Evolutionary conservation across 1,140 invertebrate genomes (phyloP).

Genomic region (Periplaneta americana): DNA sequence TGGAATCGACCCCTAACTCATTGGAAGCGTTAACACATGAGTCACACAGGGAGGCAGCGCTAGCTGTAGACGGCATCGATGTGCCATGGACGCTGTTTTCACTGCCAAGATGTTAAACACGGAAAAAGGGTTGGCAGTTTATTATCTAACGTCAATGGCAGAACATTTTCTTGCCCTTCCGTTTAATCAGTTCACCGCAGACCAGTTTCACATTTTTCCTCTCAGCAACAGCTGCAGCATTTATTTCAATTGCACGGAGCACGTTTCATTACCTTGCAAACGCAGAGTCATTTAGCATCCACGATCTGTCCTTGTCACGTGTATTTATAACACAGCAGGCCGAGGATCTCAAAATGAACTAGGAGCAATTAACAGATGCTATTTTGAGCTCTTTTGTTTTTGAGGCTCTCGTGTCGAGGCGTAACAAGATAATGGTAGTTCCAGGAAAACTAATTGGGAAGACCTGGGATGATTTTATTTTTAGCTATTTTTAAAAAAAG

Average conservation of each 20-base stretch:
- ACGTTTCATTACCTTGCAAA: too few relatives aligned
- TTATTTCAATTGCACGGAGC: background rate
- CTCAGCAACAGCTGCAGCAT: too few relatives aligned
- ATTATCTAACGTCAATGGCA: too few relatives aligned
- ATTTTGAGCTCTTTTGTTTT: background rate
- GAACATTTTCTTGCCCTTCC: background rate
- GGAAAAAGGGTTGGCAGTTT: background rate
- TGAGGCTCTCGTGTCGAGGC: background rate
- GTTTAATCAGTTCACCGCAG: background rate
- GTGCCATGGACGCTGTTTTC: too few relatives aligned
- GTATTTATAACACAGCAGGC: background rate
- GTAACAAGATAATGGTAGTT: background rate
- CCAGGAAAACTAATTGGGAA: background rate
- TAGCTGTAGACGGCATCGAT: too few relatives aligned
- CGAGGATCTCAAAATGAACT: background rate
- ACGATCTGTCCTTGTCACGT: background rate
- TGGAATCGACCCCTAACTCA: too few relatives aligned
- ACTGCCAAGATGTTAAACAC: too few relatives aligned
- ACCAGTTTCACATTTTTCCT: background rate
- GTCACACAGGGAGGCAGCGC: too few relatives aligned
- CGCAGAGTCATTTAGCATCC: background rate
- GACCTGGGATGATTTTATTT: background rate
- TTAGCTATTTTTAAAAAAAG: background rate
- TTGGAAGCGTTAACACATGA: too few relatives aligned
- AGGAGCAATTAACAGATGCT: background rate